These are phyloP conservation scores for Sus scrofa DNA, from an alignment of 2,113 vertebrate species.

Conservation along the genomic window DNA sequence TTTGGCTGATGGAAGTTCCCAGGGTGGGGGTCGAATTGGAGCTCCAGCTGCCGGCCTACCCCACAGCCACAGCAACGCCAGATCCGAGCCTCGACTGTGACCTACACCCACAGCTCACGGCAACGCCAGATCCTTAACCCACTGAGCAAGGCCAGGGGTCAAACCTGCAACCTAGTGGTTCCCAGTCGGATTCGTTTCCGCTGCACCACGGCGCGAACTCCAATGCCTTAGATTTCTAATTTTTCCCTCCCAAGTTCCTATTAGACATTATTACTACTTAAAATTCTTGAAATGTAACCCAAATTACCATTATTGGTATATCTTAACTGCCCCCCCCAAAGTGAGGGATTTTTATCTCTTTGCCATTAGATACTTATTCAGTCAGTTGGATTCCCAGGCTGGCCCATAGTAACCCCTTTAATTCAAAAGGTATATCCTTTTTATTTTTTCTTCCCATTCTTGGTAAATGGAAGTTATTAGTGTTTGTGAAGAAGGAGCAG, in stretches of 20 bases:
- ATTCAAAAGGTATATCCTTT: background rate
- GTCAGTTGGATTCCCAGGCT: background rate
- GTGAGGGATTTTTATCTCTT: constrained; percentile 32
- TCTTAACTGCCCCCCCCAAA: background rate
- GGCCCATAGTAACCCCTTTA: background rate
- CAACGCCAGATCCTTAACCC: too few relatives aligned
- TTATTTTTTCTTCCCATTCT: background rate
- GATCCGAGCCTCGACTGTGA: too few relatives aligned
- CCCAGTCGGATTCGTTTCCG: too few relatives aligned
- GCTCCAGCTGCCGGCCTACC: too few relatives aligned
- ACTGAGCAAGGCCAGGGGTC: too few relatives aligned
- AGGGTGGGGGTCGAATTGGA: too few relatives aligned
- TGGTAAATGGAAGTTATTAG: background rate
- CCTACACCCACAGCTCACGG: too few relatives aligned
- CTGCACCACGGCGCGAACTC: too few relatives aligned
- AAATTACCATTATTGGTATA: background rate
- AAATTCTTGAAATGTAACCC: background rate
- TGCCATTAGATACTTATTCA: background rate
- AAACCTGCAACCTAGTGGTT: too few relatives aligned
- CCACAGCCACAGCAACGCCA: too few relatives aligned
- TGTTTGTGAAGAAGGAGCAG: background rate
- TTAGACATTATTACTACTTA: background rate
- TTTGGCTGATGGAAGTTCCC: too few relatives aligned
- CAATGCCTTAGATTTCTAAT: background rate
- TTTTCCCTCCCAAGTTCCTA: background rate